Base-by-base conservation (phyloP, 2,113 vertebrate genomes). In the Pseudopipra pipra region DNA sequence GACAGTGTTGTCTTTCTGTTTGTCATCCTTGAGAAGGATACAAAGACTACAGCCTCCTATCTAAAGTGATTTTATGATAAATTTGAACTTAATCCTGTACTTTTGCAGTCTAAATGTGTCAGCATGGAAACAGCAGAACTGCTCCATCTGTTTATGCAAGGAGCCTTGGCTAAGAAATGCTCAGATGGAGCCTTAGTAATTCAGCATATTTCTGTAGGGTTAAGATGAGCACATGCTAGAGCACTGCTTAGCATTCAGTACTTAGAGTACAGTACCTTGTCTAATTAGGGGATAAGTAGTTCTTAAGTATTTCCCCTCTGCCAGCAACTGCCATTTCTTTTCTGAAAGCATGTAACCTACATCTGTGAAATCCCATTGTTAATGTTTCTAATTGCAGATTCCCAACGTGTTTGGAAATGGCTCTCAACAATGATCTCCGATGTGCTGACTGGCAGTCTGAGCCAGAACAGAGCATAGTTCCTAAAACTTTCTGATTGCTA, bases 81-180 rank as follows among this genome's bases (percentile, higher is more conserved):
- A 89, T 96, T 95, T 93, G 83, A 95, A 96, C 90, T 84, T 74
- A 72, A 93, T 92, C 78, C 81, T 97, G 81, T 83, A 85, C 73
- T 96, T 91, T 72, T 93, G 37, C 47, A 76, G 41, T 72, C 72
- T 89, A 90, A 91, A 75, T 96, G 41, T 86, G 58, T 91, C 71
- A 81, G 68, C 72, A 49, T 77, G 67, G 73, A 90, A 95, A 70
- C 68, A 84, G 79, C 68, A 86, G 90, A 80, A 73, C 58, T 41
- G 59, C 49, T 96, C 75, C 90, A 87, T 96, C 85, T 97, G 95
- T 92, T 96, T 90, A 23, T 68, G 58, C 81, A 84, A 62, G 92
- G 75, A 94, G 49, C 44, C 41, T 95, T 96, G 92, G 90, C 73
- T 92, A 89, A 72, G 89, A 85, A 92, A 92, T 5, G 67, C 76